Evolutionary conservation across 2,113 vertebrate genomes (phyloP).

Genomic region (Gadus macrocephalus): DNA sequence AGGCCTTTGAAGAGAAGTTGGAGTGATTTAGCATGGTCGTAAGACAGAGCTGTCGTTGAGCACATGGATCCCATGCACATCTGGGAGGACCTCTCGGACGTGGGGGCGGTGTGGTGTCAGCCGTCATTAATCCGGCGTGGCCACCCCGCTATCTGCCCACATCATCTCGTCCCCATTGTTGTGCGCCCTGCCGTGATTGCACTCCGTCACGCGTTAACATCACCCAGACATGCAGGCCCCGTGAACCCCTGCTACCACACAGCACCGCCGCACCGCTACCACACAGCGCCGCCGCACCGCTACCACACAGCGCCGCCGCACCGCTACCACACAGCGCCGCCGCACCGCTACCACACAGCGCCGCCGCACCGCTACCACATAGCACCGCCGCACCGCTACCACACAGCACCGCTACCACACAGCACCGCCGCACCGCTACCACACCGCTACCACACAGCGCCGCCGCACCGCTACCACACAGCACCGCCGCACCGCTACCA

Average conservation of each 20-base stretch:
- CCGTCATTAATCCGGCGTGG: constrained; percentile 30
- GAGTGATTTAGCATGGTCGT: too few species aligned
- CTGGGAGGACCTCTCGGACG: not conserved
- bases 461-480: not conserved
- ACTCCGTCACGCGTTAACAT: constrained; percentile 32
- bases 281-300: too few species aligned
- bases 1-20: too few species aligned
- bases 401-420: too few species aligned
- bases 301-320: too few species aligned
- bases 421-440: not conserved
- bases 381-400: not conserved
- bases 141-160: constrained; percentile 22
- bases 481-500: not conserved
- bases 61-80: constrained; percentile 9
- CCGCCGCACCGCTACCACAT: too few species aligned
- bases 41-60: not conserved
- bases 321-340: not conserved
- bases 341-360: not conserved
- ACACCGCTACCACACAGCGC: too few species aligned
- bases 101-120: constrained; percentile 6
- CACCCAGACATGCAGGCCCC: constrained; percentile 24
- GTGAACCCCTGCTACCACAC: not conserved
- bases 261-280: too few species aligned
- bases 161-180: constrained; percentile 39
- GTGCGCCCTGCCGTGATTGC: constrained; percentile 25